Evolutionary conservation across 2,888 invertebrate genomes (phyloP), one percentile per base, ranked within the genome.

Genomic region (Aleiodes alternator): DNA sequence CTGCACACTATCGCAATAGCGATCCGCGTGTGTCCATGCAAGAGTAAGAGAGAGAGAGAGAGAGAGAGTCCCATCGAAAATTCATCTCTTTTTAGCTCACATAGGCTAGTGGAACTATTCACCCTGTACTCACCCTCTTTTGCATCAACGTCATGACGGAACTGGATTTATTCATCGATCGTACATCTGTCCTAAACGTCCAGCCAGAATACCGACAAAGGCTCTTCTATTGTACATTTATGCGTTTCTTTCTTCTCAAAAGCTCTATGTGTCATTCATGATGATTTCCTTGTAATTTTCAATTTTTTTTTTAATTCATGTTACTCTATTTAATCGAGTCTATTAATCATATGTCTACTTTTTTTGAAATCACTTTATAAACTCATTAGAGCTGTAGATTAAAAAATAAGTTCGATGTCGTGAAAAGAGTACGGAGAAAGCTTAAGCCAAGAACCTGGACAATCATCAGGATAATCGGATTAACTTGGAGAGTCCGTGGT

Each of bases 121-220:
- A 31, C 68, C 64, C 43, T 48, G n/a, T 29, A 31, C 31, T 68
- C 68, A 51, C 71, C 72, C 75, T 69, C 66, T 69, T 79, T 79
- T 78, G 69, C 80, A 85, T 88, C 88, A 87, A 88, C 86, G 88
- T 88, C 88, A 88, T 83, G 82, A 84, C 79, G 80, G 83, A 87
- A 68, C 50, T 83, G 86, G 85, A 88, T 88, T 88, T 88, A 89
- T 89, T 87, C 88, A 87, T 87, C 87, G 87, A 88, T 88, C 85
- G 87, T 83, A 81, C 82, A 81, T 84, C 84, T 83, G 80, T 82
- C 82, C 83, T 31, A 82, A 82, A 78, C 81, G 83, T 83, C 77
- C 78, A 77, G 51, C 57, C 84, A 83, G 80, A 86, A 87, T 84
- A 85, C 84, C 83, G 84, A 85, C 85, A 86, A 87, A 87, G 86